A percentile compares a stretch with the other conserved stretches of the same genome.
These are phyloP conservation scores for Ochropacha duplaris DNA, from an alignment of 2,888 invertebrate genomes.

Conservation along the genomic window DNA sequence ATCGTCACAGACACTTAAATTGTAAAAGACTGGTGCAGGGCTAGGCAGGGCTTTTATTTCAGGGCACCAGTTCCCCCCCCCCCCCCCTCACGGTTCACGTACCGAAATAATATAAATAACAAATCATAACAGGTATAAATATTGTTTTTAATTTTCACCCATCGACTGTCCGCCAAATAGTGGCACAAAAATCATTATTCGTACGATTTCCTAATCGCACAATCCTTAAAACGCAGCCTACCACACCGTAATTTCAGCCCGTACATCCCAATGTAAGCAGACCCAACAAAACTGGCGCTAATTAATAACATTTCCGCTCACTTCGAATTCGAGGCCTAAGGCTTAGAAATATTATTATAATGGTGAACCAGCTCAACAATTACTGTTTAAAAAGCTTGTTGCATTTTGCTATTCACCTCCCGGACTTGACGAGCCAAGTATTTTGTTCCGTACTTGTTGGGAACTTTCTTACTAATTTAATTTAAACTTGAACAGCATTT, in stretches of 20 bases:
- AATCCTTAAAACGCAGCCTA: neutral
- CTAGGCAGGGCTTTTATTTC: too few relatives aligned
- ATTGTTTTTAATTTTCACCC: too few relatives aligned
- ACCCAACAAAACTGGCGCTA: constrained; percentile 34
- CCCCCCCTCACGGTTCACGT: too few relatives aligned
- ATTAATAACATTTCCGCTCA: constrained; percentile 42
- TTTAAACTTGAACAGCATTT: constrained; percentile 42
- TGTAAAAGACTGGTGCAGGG: too few relatives aligned
- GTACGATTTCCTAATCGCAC: too few relatives aligned
- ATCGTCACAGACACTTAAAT: too few relatives aligned
- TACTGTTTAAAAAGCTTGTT: constrained; percentile 26
- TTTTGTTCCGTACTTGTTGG: constrained; percentile 22
- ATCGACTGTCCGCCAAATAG: too few relatives aligned
- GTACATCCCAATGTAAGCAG: constrained; percentile 15
- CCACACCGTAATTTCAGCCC: neutral
- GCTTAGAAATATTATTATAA: constrained; percentile 50
- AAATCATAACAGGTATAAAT: too few relatives aligned
- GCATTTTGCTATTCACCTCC: constrained; percentile 11
- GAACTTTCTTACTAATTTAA: constrained; percentile 41
- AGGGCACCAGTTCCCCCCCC: too few relatives aligned
- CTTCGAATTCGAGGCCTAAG: constrained; percentile 30
- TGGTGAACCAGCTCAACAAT: constrained; percentile 21
- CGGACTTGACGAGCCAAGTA: constrained; percentile 20
- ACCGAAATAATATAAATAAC: too few relatives aligned
- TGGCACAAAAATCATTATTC: too few relatives aligned